Evolutionary conservation across 2,888 invertebrate genomes (phyloP).

Genomic region (Diarsia rubi): DNA sequence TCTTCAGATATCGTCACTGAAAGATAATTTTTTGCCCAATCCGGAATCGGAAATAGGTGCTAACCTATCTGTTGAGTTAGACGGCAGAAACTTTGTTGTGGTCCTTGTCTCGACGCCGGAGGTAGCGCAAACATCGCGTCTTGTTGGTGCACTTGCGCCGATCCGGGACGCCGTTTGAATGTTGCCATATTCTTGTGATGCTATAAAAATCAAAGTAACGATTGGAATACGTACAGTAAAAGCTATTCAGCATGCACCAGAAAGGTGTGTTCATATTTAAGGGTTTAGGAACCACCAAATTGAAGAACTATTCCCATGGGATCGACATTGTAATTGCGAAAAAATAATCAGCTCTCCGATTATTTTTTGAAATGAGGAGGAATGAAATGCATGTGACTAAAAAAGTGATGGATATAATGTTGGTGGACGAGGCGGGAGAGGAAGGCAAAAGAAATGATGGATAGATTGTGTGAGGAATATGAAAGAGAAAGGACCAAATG

Average conservation of each 20-base stretch:
- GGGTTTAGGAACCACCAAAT: background rate
- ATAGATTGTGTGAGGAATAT: too few relatives aligned
- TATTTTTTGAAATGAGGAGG: too few relatives aligned
- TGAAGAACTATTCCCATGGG: background rate
- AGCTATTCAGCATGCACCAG: background rate
- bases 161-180: constrained; percentile 80
- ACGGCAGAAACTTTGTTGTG: constrained; percentile 89
- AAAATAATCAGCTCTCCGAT: background rate
- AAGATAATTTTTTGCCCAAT: too few relatives aligned
- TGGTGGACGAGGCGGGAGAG: too few relatives aligned
- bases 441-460: too few relatives aligned
- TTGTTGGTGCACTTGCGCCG: constrained; percentile 72
- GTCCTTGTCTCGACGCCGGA: constrained; percentile 81
- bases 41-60: background rate
- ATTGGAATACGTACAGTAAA: background rate
- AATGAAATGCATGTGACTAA: too few relatives aligned
- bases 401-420: too few relatives aligned
- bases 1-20: too few relatives aligned
- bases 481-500: too few relatives aligned
- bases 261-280: background rate
- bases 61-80: constrained; percentile 89
- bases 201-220: constrained; percentile 67
- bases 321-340: background rate
- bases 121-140: constrained; percentile 78
- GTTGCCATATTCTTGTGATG: constrained; percentile 91